Base-by-base conservation (phyloP, 2,797 vertebrate species). In the Chromobotia macracanthus region DNA sequence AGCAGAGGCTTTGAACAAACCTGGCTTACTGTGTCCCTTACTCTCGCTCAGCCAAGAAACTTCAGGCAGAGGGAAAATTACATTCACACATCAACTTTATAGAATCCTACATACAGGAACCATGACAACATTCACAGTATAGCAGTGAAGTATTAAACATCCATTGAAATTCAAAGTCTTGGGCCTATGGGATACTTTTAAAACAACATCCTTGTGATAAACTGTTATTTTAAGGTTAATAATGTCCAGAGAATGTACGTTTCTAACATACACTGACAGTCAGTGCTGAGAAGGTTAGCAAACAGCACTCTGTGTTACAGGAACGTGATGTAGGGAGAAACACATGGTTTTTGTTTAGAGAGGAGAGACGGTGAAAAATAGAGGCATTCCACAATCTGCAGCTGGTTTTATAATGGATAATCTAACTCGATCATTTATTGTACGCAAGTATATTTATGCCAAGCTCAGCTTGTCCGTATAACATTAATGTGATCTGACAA, bases 401-500 rank as follows among this genome's bases (percentile, higher is more conserved):
- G 18, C 16, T 41, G 51, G 16, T 67, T 28, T 76, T 56, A 31
- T 25, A 77, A 61, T 60, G 41, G 13, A 58, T 67, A 55, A 67
- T 76, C 38, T 56, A 51, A 75, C 50, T 64, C 23, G 28, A 41
- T 25, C 51, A 35, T 77, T 69, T 77, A 58, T 48, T 56, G 58
- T 31, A 69, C 35, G n/a, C 50, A 18, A 69, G 55, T 1, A 28
- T 44, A 44, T 55, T 19, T 55, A n/a, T 6, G 48, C 38, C 19
- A 0, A 12, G 16, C 35, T 75, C 23, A 53, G 50, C 28, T 28
- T 61, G 41, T 58, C 7, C 18, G 41, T 13, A 35, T 56, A 56
- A 64, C 23, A 31, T 21, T 66, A 71, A 82, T 79, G 38, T 15
- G 70, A 58, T 70, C 58, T 65, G 76, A 82, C 70, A 70, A 70